Evolutionary conservation across 2,113 vertebrate species (phyloP), one percentile per base, ranked within the genome.

Genomic region (Anolis sagrei): DNA sequence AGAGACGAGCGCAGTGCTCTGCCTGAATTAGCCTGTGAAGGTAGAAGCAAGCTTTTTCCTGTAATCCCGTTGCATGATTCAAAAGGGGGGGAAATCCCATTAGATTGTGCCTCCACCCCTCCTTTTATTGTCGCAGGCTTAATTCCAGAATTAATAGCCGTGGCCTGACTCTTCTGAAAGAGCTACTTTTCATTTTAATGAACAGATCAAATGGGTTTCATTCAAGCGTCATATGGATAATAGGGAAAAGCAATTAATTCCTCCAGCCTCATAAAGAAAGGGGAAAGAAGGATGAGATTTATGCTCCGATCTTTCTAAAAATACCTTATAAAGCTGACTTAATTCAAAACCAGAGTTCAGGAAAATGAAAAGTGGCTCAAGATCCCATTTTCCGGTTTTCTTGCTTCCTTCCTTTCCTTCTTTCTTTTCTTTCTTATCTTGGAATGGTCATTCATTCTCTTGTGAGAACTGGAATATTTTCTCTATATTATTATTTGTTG

Each of bases 1-100:
- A 96, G 95, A 96, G 96, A 96, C 87, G 96, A 95, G 94, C 85
- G 93, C 95, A 93, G 87, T 93, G 93, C 93, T 96, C 92, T 95
- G 90, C 94, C 95, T 93, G 95, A 97, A 90, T 93, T 96, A 95
- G 95, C 95, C 90, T 94, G 96, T 44, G 90, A 97, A 96, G 96
- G 95, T 96, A 97, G 95, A 95, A 80, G 82, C 87, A 93, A 89
- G 0, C 44, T 89, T 93, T 95, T 1, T 54, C 91, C 74, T 94
- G 74, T 89, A 84, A 78, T 86, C 92, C 51, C 39, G 36, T 0
- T 80, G 95, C 96, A 96, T 96, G 96, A 84, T 90, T 72, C 82
- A 82, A 21, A 21, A 23, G 25, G 77, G 44, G 49, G 32, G 6
- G 3, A 34, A 62, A 90, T 89, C 68, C 86, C 87, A 86, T 89